These are phyloP conservation scores for Melipona bicolor DNA, from an alignment of 2,888 invertebrate genomes.

Conservation along the genomic window DNA sequence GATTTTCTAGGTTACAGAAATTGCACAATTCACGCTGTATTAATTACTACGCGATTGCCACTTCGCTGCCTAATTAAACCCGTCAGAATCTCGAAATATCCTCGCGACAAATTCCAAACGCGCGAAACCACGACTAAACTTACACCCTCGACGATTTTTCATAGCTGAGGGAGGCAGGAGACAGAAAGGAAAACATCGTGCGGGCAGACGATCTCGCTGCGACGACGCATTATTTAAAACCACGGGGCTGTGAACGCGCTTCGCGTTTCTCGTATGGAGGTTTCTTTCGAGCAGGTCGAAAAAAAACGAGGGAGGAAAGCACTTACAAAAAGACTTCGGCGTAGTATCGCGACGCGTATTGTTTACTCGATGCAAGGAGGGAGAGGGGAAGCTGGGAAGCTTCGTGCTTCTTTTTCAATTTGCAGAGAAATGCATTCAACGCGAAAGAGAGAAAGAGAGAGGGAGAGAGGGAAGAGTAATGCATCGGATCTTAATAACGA, in stretches of 20 bases:
- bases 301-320: conserved; percentile 14
- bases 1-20: too few relatives aligned
- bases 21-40: too few relatives aligned
- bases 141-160: background rate
- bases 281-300: conserved; percentile 12
- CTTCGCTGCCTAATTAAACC: conserved; percentile 21
- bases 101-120: conserved; percentile 1
- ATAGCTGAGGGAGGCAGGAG: background rate
- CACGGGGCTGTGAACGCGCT: background rate
- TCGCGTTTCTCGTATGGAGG: conserved; percentile 20
- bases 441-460: background rate
- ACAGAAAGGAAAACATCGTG: background rate
- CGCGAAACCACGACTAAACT: conserved; percentile 21
- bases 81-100: background rate
- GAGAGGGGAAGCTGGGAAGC: background rate
- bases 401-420: conserved; percentile 4
- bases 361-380: background rate
- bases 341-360: conserved; percentile 34
- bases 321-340: conserved; percentile 20
- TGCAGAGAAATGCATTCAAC: conserved; percentile 8
- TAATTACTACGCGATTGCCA: too few relatives aligned
- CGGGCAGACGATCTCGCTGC: conserved; percentile 8
- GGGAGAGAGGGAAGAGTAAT: conserved; percentile 15
- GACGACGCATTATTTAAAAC: conserved; percentile 28
- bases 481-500: conserved; percentile 25